These are phyloP conservation scores for Atherinomorus stipes DNA, from an alignment of 2,113 vertebrate genomes.

Conservation along the genomic window DNA sequence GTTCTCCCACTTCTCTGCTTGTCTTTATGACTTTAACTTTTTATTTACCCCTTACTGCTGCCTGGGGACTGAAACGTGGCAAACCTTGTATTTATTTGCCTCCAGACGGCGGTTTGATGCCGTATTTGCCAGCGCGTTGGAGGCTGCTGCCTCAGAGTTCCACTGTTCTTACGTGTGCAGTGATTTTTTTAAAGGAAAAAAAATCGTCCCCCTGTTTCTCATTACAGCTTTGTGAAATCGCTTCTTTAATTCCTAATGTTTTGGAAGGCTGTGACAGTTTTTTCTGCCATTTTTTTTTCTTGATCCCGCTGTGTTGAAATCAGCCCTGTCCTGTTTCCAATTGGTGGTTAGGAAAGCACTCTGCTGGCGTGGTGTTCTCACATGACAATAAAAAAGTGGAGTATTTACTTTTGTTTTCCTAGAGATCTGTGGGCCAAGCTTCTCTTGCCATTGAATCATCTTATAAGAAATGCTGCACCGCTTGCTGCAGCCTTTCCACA, in stretches of 20 bases:
- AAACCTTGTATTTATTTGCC: constrained; percentile 67
- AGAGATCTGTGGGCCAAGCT: constrained; percentile 54
- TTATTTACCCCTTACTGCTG: constrained; percentile 66
- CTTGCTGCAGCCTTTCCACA: constrained; percentile 28
- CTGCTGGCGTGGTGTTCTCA: constrained; percentile 60
- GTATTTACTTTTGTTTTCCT: constrained; percentile 78
- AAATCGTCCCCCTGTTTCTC: constrained; percentile 73
- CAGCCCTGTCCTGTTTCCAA: constrained; percentile 70
- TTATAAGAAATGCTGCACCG: constrained; percentile 11
- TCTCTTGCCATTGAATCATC: constrained; percentile 52
- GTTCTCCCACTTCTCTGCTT: constrained; percentile 34
- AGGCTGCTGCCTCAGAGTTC: constrained; percentile 46
- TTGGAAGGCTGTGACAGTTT: constrained; percentile 61
- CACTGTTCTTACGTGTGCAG: constrained; percentile 58
- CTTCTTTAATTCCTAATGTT: constrained; percentile 77
- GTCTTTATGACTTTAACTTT: constrained; percentile 67
- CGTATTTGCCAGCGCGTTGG: constrained; percentile 55
- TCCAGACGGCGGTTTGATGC: constrained; percentile 57
- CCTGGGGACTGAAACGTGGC: constrained; percentile 62
- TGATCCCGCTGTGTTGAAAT: constrained; percentile 51
- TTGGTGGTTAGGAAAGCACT: constrained; percentile 61
- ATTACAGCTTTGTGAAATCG: constrained; percentile 67
- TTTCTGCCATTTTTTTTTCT: constrained; percentile 21
- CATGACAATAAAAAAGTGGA: constrained; percentile 77
- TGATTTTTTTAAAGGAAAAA: constrained; percentile 41